Conservation (phyloP, 2,113 vertebrate genomes). For the Microcebus lehilahytsara region DNA sequence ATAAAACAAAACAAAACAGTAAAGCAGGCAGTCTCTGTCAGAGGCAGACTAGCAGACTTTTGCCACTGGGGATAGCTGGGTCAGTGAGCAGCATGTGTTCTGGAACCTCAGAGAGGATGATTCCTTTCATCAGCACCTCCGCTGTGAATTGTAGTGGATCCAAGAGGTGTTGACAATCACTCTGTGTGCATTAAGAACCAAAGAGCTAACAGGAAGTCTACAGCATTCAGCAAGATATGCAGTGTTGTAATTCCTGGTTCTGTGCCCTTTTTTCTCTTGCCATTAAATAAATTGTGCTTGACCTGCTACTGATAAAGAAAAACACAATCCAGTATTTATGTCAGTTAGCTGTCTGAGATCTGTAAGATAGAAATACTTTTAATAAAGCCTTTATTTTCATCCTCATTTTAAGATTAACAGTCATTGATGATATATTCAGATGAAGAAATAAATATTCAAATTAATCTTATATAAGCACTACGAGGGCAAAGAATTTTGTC, state of each 20-base stretch:
- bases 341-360: neutral
- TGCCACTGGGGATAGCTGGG: constrained; percentile 60
- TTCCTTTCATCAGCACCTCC: neutral
- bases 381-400: neutral
- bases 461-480: neutral
- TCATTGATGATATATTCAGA: neutral
- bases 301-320: neutral
- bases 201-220: constrained; percentile 59
- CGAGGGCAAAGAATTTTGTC: neutral
- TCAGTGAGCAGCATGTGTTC: constrained; percentile 44
- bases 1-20: neutral
- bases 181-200: constrained; percentile 51
- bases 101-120: neutral
- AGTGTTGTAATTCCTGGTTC: constrained; percentile 34
- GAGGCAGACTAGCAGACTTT: constrained; percentile 55
- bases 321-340: neutral
- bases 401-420: neutral
- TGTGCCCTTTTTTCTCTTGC: neutral
- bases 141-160: constrained; percentile 40
- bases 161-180: constrained; percentile 70
- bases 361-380: neutral
- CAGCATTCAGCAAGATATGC: constrained; percentile 41
- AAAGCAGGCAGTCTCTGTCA: constrained; percentile 61
- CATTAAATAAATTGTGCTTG: neutral
- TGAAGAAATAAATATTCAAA: neutral